Conservation (phyloP, 23 tunicate species). For the Halocynthia aurantium region DNA sequence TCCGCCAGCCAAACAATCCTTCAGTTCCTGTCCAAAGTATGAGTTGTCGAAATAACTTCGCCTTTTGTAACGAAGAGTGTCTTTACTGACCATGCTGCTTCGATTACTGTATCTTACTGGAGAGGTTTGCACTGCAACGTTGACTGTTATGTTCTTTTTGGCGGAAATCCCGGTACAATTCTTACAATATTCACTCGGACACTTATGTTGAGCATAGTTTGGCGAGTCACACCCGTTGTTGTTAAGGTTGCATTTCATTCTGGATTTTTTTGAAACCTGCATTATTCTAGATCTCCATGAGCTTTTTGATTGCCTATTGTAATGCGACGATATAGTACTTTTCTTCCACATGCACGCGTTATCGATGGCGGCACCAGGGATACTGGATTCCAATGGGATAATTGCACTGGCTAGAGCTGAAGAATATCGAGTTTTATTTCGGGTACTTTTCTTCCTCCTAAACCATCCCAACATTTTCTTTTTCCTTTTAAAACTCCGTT, state of each 20-base stretch:
- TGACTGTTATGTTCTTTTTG: constrained; percentile 14
- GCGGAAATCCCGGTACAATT: not conserved
- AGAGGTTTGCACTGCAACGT: constrained; percentile 12
- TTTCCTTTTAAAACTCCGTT: not conserved
- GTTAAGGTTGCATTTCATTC: not conserved
- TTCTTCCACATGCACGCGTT: not conserved
- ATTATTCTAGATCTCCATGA: constrained; percentile 22
- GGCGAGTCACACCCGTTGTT: not conserved
- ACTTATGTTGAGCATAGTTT: too few species aligned
- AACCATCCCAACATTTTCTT: constrained; percentile 5
- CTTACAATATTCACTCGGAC: too few species aligned
- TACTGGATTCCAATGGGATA: not conserved
- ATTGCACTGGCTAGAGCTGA: not conserved
- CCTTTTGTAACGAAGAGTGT: not conserved
- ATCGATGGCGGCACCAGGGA: not conserved
- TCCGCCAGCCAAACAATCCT: too few species aligned
- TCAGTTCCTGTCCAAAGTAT: not conserved
- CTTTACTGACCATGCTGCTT: not conserved
- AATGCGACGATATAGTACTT: not conserved
- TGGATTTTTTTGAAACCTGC: not conserved
- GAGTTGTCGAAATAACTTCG: not conserved
- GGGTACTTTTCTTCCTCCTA: not conserved
- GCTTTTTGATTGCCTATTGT: not conserved
- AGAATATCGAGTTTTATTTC: not conserved
- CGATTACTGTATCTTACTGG: not conserved